Percentiles rank a stretch among this genome's conserved stretches.
Evolutionary conservation across 2,888 invertebrate species (phyloP).

Genomic region (Phlogophora meticulosa): DNA sequence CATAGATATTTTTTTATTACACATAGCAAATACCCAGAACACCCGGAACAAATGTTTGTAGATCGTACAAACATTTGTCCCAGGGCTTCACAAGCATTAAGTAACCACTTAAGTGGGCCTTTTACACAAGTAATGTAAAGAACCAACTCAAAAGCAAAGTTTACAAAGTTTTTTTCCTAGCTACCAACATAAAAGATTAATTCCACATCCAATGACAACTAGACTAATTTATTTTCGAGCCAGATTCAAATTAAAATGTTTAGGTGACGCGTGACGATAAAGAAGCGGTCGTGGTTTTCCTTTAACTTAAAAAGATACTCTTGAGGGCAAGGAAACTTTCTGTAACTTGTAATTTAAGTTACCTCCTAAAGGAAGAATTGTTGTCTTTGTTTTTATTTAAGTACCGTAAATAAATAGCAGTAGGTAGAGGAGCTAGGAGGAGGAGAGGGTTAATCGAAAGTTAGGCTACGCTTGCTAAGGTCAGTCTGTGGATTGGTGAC

Average conservation of each 20-base stretch:
- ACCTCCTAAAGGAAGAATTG: background rate
- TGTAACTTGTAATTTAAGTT: conserved; percentile 13
- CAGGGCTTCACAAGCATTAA: background rate
- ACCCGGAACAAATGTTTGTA: no score
- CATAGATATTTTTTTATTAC: no score
- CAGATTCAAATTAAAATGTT: conserved; percentile 39
- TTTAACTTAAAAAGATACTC: background rate
- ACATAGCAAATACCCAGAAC: no score
- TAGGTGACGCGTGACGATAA: background rate
- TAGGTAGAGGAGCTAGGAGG: no score
- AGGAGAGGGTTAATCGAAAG: no score
- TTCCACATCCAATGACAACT: conserved; percentile 28
- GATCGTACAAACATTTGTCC: no score
- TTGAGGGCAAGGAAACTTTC: background rate
- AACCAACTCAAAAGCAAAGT: conserved; percentile 35
- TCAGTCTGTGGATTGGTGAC: no score
- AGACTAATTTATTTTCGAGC: conserved; percentile 23
- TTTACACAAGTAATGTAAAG: conserved; percentile 20
- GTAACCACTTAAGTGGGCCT: conserved; percentile 20
- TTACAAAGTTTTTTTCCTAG: conserved; percentile 43
- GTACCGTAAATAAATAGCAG: no score
- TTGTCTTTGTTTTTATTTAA: background rate
- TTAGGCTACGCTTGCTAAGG: no score
- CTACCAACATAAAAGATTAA: conserved; percentile 36
- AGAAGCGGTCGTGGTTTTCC: background rate